Base-by-base conservation (phyloP, 2,888 invertebrate species). In the Margaritifera margaritifera region DNA sequence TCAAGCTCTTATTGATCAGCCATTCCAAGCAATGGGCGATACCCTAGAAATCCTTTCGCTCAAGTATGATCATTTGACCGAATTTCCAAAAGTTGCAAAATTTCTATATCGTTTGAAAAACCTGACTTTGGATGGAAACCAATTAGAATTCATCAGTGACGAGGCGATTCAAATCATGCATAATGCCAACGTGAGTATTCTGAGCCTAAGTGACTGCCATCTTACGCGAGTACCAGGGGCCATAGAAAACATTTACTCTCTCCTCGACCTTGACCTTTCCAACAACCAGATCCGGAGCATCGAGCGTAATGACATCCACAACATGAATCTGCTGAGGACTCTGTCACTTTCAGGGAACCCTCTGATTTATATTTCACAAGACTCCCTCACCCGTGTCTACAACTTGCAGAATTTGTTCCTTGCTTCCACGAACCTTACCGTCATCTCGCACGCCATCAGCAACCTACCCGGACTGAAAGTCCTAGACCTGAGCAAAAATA, bases 221-320 rank as follows among this genome's bases (percentile, higher is more conserved):
- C 69, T 81, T 2, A 78, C 75, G 24, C 70, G 81, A 1, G 71
- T 81, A n/a, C 81, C 81, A 1, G 79, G 77, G 1, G 79, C 78
- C 0, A 74, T 81, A 20, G 75, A 74, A 0, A 75, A 79, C 56
- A 68, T 81, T 5, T 65, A 25, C 6, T 56, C 67, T 18, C 63
- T 81, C 2, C 57, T 65, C 19, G 53, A 57, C 4, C 71, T 81
- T 2, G 76, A 81, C 63, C 59, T 81, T 20, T 77, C 77, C 3
- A 57, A 72, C 24, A 81, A 81, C 56, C 24, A 62, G 18, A 81
- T 81, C 31, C 71, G 78, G 19, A 79, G 79, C 27, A 76, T 81
- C 5, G 79, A 81, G 62, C 74, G 74, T 2, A 75, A 77, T 11
- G 81, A 81, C 25, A 63, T 81, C 11, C 71, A 69, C 11, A 68